Base-by-base conservation (phyloP, 2,888 invertebrate species). In the Erebia epiphron region DNA sequence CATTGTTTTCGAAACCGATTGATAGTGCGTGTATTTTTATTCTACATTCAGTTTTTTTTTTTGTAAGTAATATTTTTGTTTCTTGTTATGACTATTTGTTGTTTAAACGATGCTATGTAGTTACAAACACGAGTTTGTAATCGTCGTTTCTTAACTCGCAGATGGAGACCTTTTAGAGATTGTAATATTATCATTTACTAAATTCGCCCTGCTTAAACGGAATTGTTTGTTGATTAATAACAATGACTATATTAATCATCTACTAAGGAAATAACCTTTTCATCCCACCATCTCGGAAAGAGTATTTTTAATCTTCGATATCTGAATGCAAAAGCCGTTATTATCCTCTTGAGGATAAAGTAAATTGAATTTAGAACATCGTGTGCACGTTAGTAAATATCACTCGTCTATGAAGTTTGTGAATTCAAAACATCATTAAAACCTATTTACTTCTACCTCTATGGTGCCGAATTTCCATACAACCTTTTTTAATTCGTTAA, bases 51-150 rank as follows among this genome's bases (percentile, higher is more conserved):
- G 81, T 86, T 85, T 85, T 84, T 84, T n/a, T 76, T 73, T 66
- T 71, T 57, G 74, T 82, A 85, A 82, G 74, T 81, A 85, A 82
- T 84, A 83, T 78, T 74, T 85, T 87, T 88, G 83, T 89, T 87
- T 87, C 85, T 89, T 87, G 89, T 90, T 90, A 86, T 85, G 61
- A 78, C 76, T 73, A 75, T 79, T 85, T 84, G 83, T 83, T 84
- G 85, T 83, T 86, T 83, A 67, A 85, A 82, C 86, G 83, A 85
- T 77, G 90, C 90, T 91, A 89, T 82, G 82, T 91, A 87, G 85
- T 79, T 82, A 82, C 81, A 77, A 82, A 80, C 78, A 57, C 5
- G 80, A 77, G 82, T 85, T 83, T 83, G 78, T 81, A 75, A 79
- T 16, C 57, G 26, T 49, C 58, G 49, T 49, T 49, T 46, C 41